Conservation (phyloP, 2,113 vertebrate species). For the Conger conger region DNA sequence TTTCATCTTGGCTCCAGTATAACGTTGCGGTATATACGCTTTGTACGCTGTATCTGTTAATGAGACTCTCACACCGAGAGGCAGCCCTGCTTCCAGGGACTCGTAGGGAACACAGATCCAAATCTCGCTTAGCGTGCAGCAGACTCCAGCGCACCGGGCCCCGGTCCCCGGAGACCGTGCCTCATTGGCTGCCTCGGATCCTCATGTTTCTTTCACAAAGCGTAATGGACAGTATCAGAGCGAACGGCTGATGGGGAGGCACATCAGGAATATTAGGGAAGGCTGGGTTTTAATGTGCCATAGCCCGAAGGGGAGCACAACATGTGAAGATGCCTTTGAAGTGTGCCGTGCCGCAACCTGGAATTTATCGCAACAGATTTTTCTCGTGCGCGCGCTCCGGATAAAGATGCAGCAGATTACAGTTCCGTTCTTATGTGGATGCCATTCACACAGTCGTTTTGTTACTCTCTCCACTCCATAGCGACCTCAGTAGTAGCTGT, state of each 20-base stretch:
- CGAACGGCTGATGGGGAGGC: not conserved
- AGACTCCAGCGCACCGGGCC: not conserved
- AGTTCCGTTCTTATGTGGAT: not conserved
- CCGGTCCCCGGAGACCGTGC: not conserved
- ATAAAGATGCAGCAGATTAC: not conserved
- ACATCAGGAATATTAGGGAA: not conserved
- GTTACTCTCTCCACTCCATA: not conserved
- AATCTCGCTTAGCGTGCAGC: not conserved
- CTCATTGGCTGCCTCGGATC: not conserved
- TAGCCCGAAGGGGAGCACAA: not conserved
- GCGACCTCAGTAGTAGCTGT: not conserved
- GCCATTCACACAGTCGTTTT: not conserved
- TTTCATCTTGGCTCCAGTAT: not conserved
- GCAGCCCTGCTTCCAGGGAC: not conserved
- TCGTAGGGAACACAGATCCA: not conserved
- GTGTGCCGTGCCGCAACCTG: not conserved
- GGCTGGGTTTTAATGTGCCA: not conserved
- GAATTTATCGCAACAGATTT: not conserved
- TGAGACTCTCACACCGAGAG: not conserved
- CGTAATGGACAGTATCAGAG: conserved; percentile 11
- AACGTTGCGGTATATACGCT: not conserved
- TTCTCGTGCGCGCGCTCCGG: not conserved
- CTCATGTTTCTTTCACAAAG: not conserved
- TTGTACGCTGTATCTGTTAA: not conserved
- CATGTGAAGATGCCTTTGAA: not conserved